These are phyloP conservation scores for Microctonus aethiopoides DNA, from an alignment of 2,888 invertebrate genomes.

Conservation along the genomic window DNA sequence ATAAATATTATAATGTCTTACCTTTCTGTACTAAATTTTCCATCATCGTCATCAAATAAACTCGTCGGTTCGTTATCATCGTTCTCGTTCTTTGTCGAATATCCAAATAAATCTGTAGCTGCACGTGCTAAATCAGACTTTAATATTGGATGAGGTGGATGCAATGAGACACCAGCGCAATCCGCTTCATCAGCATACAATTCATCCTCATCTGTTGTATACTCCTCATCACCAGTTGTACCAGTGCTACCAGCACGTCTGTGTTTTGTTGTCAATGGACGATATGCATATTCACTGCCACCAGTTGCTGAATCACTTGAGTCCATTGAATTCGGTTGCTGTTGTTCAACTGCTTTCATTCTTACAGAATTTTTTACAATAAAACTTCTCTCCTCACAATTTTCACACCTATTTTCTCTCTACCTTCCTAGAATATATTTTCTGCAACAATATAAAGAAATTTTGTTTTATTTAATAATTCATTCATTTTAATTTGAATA, in stretches of 20 bases:
- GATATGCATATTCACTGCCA: slow-evolving; percentile 60
- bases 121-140: slow-evolving; percentile 61
- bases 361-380: not conserved
- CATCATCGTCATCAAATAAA: slow-evolving; percentile 64
- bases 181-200: slow-evolving; percentile 67
- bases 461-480: not conserved
- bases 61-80: slow-evolving; percentile 66
- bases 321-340: slow-evolving; percentile 57
- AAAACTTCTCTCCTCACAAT: too few species aligned
- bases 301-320: slow-evolving; percentile 56
- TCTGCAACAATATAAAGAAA: not conserved
- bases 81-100: slow-evolving; percentile 49
- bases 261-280: slow-evolving; percentile 61
- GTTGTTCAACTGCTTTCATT: slow-evolving; percentile 57
- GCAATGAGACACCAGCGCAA: slow-evolving; percentile 52
- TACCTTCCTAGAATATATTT: not conserved
- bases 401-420: not conserved
- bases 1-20: slow-evolving; percentile 12
- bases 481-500: too few species aligned
- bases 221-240: slow-evolving; percentile 70
- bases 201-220: slow-evolving; percentile 70
- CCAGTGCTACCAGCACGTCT: slow-evolving; percentile 67
- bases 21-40: slow-evolving; percentile 46
- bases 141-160: slow-evolving; percentile 55
- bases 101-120: slow-evolving; percentile 61